phyloP scores from a whole-genome alignment of 2,888 invertebrate species.

The Tetanocera ferruginea region DNA sequence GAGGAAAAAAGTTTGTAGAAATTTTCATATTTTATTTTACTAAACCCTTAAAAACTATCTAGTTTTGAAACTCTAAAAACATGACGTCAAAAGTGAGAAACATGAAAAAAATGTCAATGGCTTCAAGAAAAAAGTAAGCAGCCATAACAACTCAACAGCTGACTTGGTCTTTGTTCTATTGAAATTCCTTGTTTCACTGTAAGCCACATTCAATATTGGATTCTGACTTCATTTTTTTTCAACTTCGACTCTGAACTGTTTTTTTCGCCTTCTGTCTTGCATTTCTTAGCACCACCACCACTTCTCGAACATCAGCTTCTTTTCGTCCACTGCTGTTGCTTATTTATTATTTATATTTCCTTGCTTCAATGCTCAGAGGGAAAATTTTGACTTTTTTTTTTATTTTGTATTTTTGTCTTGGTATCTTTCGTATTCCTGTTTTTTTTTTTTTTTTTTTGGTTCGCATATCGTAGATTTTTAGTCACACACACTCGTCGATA shows the following conservation, averaged over 20 bases:
- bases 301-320: neutral
- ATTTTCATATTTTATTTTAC: too few species aligned
- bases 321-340: neutral
- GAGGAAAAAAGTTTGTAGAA: too few species aligned
- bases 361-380: slow-evolving; percentile 2
- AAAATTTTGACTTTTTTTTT: neutral
- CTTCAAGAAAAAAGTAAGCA: neutral
- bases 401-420: neutral
- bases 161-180: neutral
- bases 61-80: too few species aligned
- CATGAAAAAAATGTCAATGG: too few species aligned
- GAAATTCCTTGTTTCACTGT: too few species aligned
- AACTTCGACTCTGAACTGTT: neutral
- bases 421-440: neutral
- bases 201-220: too few species aligned
- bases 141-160: neutral
- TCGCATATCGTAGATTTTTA: slow-evolving; percentile 9
- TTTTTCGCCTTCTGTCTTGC: neutral
- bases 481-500: slow-evolving; percentile 1
- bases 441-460: slow-evolving; percentile 10
- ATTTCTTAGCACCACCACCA: neutral
- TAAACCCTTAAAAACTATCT: too few species aligned
- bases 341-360: slow-evolving; percentile 11
- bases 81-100: too few species aligned
- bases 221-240: neutral